Evolutionary conservation across 64 coral and sea anemone species (phyloP), one percentile per base, ranked within the genome.

Genomic region (Stichodactyla helianthus): DNA sequence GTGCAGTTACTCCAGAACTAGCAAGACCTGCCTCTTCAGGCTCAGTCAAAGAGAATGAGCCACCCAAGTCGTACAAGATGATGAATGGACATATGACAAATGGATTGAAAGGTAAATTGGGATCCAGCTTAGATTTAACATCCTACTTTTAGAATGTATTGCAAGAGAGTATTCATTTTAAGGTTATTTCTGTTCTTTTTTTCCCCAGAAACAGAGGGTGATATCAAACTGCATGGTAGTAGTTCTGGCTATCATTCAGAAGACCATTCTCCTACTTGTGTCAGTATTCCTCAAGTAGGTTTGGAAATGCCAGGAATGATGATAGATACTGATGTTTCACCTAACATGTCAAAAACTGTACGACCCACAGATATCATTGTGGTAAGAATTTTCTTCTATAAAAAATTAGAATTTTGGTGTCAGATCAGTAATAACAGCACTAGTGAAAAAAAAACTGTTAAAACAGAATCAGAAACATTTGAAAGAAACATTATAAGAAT

Each of bases 211-310:
- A 59, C 77, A 62, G 85, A 88, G 53, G 55, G 89, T 88, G 88
- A 91, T 7, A 25, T 82, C 7, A 91, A 93, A 13, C 80, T 77
- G 7, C 92, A 90, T 86, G 95, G 95, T 14, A 92, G 55, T 77
- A 98, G 96, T 85, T 98, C 96, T 82, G 96, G 96, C 2, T 98
- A 98, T 77, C 96, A 98, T 64, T 94, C 92, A 68, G 96, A 98
- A 59, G 96, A 98, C 0, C 83, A 86, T 13, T 94, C 93, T 56
- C 87, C 90, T 5, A 90, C 84, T 7, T 26, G 85, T 61, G 85
- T 83, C 44, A 56, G 86, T 16, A 70, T 87, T 28, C 85, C 92
- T 80, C 80, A 85, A 12, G 74, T 79, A 6, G 86, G 88, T 22
- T 82, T 86, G 52, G 85, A 84, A 23, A 92, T 93, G 84, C 96